Evolutionary conservation across 2,797 vertebrate genomes (phyloP), one percentile per base, ranked within the genome.

Genomic region (Valencia hispanica): DNA sequence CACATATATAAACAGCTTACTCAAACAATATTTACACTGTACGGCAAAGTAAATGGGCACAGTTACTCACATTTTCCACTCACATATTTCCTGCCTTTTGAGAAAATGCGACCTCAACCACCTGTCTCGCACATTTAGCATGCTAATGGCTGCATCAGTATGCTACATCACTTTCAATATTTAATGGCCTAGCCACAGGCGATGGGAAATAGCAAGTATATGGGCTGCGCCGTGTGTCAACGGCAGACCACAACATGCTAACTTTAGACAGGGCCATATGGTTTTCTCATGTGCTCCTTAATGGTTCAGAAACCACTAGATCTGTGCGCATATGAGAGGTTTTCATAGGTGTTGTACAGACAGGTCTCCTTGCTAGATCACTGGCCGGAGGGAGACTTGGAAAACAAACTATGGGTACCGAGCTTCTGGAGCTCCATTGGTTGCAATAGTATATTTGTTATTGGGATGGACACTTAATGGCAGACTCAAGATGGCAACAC

Each of bases 261-360:
- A 94, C 91, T 94, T 91, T 93, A 93, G 91, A 89, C 75, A 12
- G 87, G 41, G 7, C 84, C 94, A 94, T 94, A 94, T 93, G 94
- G 89, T 94, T 94, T 94, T 92, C 88, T 89, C 88, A 73, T 94
- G 92, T 82, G 92, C 88, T 90, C 84, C 94, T 88, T 88, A 88
- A 93, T 86, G 81, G 86, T 78, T 82, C 79, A 79, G 79, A 91
- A 92, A 91, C 85, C 86, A 53, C 81, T 3, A 82, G 75, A 83
- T 80, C 81, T 72, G 75, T 10, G 72, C 4, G 74, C 20, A 22
- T 82, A 86, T 2, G 3, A 80, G 74, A 72, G 81, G 74, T 70
- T 85, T 89, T 91, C 43, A 34, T 81, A 85, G 79, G 86, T 84
- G 81, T 91, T 50, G 80, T 75, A 78, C 78, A 80, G 74, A 68